phyloP scores from a whole-genome alignment of 2,113 vertebrate species.

The Penelope pileata region DNA sequence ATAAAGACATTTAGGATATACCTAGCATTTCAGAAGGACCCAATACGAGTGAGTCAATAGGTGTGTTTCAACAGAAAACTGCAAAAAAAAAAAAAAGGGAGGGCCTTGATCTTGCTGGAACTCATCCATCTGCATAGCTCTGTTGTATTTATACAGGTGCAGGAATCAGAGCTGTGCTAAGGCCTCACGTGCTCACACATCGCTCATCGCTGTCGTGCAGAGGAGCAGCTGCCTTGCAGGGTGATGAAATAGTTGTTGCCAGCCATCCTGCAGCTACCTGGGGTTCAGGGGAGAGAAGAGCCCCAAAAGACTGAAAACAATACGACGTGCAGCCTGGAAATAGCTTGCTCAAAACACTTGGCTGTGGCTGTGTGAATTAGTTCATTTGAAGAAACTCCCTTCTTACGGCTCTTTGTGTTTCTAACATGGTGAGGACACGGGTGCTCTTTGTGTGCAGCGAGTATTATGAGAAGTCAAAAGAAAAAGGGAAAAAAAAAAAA shows the following conservation, averaged over 20 bases:
- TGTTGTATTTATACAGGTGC: neutral
- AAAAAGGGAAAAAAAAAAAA: neutral
- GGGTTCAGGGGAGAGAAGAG: neutral
- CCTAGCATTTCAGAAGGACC: neutral
- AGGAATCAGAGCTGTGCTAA: neutral
- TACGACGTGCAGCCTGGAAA: neutral
- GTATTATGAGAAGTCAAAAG: neutral
- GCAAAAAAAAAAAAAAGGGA: neutral
- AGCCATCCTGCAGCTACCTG: neutral
- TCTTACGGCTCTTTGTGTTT: neutral
- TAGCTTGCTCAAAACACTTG: neutral
- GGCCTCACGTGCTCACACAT: neutral
- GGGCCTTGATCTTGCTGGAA: neutral
- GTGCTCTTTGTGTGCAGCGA: neutral
- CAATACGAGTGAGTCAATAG: fast-evolving
- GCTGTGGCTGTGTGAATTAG: neutral
- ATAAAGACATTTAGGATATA: neutral
- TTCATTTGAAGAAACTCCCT: neutral
- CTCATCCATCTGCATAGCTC: neutral
- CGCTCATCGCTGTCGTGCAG: fast-evolving
- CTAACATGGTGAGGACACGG: fast-evolving
- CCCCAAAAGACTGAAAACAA: neutral
- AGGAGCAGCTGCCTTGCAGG: neutral
- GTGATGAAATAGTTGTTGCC: neutral
- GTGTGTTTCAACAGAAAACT: neutral